These are phyloP conservation scores for Catalaphyllia jardinei DNA, from an alignment of 64 coral and sea anemone genomes.

Conservation along the genomic window DNA sequence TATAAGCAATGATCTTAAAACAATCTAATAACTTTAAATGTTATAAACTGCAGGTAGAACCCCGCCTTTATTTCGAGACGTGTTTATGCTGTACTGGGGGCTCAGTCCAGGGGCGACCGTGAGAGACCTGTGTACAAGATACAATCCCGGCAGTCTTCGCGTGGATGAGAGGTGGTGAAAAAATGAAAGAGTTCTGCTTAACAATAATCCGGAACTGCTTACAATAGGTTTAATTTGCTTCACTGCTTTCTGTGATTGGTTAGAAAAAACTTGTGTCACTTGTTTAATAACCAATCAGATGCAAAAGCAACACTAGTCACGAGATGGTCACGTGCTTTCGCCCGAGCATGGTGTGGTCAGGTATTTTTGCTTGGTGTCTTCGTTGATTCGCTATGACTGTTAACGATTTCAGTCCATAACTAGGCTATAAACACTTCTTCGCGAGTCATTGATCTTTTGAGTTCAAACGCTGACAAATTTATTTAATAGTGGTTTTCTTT, in stretches of 20 bases:
- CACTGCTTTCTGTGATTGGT: no score
- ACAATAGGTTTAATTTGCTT: no score
- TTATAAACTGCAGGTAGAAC: slow-evolving; percentile 46
- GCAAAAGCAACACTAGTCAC: no score
- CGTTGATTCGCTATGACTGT: no score
- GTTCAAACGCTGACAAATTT: not conserved
- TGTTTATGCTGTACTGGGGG: slow-evolving; percentile 94
- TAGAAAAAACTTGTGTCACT: no score
- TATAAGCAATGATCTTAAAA: no score
- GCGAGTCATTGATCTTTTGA: not conserved
- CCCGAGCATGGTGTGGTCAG: no score
- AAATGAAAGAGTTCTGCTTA: not conserved
- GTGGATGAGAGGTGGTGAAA: slow-evolving; percentile 85
- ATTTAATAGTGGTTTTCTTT: not conserved
- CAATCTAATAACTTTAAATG: not conserved
- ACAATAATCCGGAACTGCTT: not conserved
- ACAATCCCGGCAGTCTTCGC: slow-evolving; percentile 68
- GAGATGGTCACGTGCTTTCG: no score
- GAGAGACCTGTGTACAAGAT: slow-evolving; percentile 84
- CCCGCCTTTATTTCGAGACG: slow-evolving; percentile 81
- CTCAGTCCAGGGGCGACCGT: slow-evolving; percentile 90
- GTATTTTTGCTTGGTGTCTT: no score
- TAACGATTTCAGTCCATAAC: no score
- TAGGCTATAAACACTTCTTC: no score
- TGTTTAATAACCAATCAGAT: no score